These are phyloP conservation scores for Bilobella aurantiaca DNA, from an alignment of 1,140 invertebrate species.

Conservation along the genomic window DNA sequence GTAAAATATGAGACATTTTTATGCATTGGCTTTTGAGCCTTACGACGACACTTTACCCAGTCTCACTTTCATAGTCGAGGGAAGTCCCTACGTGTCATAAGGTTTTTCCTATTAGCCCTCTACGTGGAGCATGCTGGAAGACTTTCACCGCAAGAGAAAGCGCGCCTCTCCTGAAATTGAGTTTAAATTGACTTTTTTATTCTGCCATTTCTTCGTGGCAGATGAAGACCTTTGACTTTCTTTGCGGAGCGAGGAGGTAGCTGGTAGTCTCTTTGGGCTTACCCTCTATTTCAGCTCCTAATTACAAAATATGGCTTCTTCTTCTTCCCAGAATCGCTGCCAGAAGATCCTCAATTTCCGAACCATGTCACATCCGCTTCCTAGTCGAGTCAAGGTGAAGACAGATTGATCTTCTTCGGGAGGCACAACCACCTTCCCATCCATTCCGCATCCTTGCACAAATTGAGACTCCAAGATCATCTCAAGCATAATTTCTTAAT, in stretches of 20 bases:
- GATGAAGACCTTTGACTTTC: slow-evolving; percentile 5
- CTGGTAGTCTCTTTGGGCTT: neutral
- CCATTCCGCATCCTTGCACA: neutral
- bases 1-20: neutral
- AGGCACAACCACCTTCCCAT: neutral
- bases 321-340: too few species aligned
- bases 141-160: neutral
- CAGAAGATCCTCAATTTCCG: too few species aligned
- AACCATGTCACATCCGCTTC: too few species aligned
- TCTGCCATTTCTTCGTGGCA: neutral
- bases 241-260: neutral
- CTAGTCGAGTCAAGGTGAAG: neutral
- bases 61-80: too few species aligned
- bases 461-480: neutral
- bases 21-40: neutral
- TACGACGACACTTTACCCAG: too few species aligned
- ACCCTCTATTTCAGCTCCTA: neutral
- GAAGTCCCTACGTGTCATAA: neutral
- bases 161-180: neutral
- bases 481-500: neutral
- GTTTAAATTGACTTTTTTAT: slow-evolving; percentile 8
- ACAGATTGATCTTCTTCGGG: neutral
- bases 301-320: slow-evolving; percentile 1
- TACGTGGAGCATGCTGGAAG: too few species aligned
- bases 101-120: neutral